Base-by-base conservation (phyloP, 2,797 vertebrate genomes). In the Threskiornis aethiopicus region DNA sequence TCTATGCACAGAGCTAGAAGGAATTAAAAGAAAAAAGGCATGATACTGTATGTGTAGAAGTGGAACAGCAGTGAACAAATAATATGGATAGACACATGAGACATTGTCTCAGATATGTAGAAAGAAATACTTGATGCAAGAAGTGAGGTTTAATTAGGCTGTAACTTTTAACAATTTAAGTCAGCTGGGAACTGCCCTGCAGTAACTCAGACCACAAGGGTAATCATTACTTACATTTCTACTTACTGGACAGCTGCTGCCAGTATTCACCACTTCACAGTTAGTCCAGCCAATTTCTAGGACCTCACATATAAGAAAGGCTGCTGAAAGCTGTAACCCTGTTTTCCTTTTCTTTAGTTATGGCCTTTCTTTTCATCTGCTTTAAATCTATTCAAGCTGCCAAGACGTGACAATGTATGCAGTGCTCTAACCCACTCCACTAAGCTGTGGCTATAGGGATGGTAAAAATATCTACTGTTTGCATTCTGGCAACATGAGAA, bases 201-300 rank as follows among this genome's bases (percentile, higher is more conserved):
- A 94, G 75, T 70, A 85, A 61, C 75, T 85, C 67, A 57, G 67
- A 81, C 81, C 78, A 67, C 91, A 59, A 65, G 79, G 47, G 47
- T 84, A 49, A 89, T 89, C 88, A 41, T 75, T 89, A 52, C 80
- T 89, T 67, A 80, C 5, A 18, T 83, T 83, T 80, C 64, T 78
- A 67, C 80, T 90, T 77, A 61, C 59, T 69, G 72, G 76, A 81
- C 92, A 92, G 87, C 85, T 95, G 79, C 94, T 91, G 54, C 72
- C 61, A 62, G 33, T 90, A 69, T 91, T 90, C 84, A 83, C 47
- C 70, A 70, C 51, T 83, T 85, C 71, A 61, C 61, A 66, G 73
- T 39, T 16, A 83, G 69, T 8, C 61, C 29, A 88, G 54, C 29
- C 61, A 61, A 5, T 91, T 94, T 93, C 79, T 88, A 65, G 61